Percentiles rank a stretch among this genome's conserved stretches.
Conservation (phyloP, 2,797 vertebrate species). For the Hippoglossus hippoglossus region DNA sequence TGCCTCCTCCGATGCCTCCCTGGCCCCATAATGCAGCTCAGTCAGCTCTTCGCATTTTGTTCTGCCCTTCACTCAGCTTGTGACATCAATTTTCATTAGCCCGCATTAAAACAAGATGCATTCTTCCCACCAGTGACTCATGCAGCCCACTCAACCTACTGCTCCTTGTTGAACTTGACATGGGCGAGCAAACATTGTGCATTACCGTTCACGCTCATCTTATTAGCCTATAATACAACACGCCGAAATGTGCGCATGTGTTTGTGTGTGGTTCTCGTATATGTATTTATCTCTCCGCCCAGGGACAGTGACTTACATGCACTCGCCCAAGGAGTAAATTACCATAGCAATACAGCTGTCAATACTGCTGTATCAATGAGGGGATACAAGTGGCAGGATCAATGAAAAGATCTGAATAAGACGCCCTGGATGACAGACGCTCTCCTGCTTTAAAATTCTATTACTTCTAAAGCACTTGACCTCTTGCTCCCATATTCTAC, state of each 20-base stretch:
- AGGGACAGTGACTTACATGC: conserved; percentile 49
- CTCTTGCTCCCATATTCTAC: conserved; percentile 49
- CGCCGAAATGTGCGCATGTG: conserved; percentile 26
- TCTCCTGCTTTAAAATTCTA: conserved; percentile 69
- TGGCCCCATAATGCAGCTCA: conserved; percentile 76
- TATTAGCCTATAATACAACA: conserved; percentile 72
- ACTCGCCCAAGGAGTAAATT: conserved; percentile 76
- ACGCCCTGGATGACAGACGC: conserved; percentile 59
- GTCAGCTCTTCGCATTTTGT: conserved; percentile 76
- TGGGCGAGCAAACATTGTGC: conserved; percentile 62
- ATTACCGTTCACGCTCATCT: conserved; percentile 70
- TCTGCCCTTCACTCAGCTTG: conserved; percentile 75
- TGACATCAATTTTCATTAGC: conserved; percentile 83
- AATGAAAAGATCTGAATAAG: conserved; percentile 77
- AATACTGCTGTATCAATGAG: conserved; percentile 76
- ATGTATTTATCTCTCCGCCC: conserved; percentile 51
- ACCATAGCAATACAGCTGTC: conserved; percentile 82
- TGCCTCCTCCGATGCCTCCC: conserved; percentile 73
- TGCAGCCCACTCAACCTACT: conserved; percentile 49
- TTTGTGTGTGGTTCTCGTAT: conserved; percentile 24
- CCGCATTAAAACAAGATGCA: conserved; percentile 70
- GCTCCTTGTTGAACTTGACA: conserved; percentile 72
- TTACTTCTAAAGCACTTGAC: conserved; percentile 68
- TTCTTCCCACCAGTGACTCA: conserved; percentile 55
- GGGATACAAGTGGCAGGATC: conserved; percentile 76